Percentiles rank a stretch among this genome's conserved stretches.
Evolutionary conservation across 2,888 invertebrate genomes (phyloP).

Genomic region (Agonopterix arenella): DNA sequence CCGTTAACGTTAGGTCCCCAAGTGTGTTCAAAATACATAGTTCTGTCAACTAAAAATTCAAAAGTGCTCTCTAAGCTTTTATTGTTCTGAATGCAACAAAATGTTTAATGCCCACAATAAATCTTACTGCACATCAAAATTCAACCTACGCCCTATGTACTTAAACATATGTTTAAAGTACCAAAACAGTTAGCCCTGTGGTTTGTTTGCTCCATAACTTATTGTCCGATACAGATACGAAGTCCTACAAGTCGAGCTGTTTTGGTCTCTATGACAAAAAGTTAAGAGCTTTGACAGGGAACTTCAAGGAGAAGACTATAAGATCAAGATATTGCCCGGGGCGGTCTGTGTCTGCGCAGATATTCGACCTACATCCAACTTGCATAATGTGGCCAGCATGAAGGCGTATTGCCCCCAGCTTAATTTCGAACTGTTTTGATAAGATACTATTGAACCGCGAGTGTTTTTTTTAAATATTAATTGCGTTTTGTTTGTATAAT

Average conservation of each 20-base stretch:
- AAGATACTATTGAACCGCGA: too few relatives aligned
- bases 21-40: too few relatives aligned
- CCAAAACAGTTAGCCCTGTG: slow-evolving; percentile 8
- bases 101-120: neutral
- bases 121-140: neutral
- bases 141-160: neutral
- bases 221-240: neutral
- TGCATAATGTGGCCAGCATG: slow-evolving; percentile 6
- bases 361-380: slow-evolving; percentile 9
- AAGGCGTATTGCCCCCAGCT: neutral
- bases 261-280: too few relatives aligned
- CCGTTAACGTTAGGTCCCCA: too few relatives aligned
- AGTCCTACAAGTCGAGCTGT: neutral
- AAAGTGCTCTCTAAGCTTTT: too few relatives aligned
- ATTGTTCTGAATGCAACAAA: neutral
- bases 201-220: slow-evolving; percentile 9
- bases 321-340: slow-evolving; percentile 8
- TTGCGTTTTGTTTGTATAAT: too few relatives aligned
- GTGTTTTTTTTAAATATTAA: too few relatives aligned
- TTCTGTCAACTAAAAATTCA: too few relatives aligned
- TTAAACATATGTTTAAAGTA: slow-evolving; percentile 1
- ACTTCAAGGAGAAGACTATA: neutral
- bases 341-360: slow-evolving; percentile 4
- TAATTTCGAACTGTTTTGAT: neutral
- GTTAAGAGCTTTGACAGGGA: too few relatives aligned